Evolutionary conservation across 2,888 invertebrate genomes (phyloP), one percentile per base, ranked within the genome.

Genomic region (Temnothorax unifasciatus): DNA sequence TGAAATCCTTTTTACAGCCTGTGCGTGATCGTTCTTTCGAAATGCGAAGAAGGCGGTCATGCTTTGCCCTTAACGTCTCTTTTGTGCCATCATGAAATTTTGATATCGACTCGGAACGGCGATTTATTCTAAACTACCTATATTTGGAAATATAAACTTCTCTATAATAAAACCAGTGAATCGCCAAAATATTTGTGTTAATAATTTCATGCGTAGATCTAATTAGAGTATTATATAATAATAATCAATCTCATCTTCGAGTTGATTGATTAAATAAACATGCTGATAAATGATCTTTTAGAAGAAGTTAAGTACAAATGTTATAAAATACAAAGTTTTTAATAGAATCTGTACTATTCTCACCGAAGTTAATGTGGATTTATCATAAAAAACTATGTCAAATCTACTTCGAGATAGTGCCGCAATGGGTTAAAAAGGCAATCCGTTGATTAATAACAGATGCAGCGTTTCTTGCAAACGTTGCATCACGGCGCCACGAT

Each of bases 1-100:
- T 50, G 75, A 79, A 83, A 82, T 83, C 50, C 57, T 64, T 87
- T 85, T 87, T 73, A 73, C 9, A 34, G 47, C 1, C n/a, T 54
- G 3, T 54, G 18, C 41, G 71, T 3, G 71, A 61, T 63, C 50
- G 21, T 63, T 38, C 38, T 76, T 18, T 25, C 38, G 47, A 50
- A 76, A 76, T 50, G 64, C 34, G 50, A 29, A n/a, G 18, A 75
- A 63, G 34, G 18, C 38, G 15, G 34, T 47, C 38, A 63, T 75
- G 38, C n/a, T 15, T 38, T 21, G 15, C 34, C 2, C n/a, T 61
- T 75, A 75, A 75, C 38, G 47, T 61, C 34, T 47, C 61, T 50
- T 9, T 47, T 47, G 29, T 44, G 59, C 15, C 29, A 21, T 59
- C 41, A 21, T 50, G 63, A 38, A 75, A 74, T 38, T 73, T 57